A percentile compares a stretch with the other conserved stretches of the same genome.
Evolutionary conservation across 2,113 vertebrate species (phyloP).

Genomic region (Psilopogon haemacephalus): DNA sequence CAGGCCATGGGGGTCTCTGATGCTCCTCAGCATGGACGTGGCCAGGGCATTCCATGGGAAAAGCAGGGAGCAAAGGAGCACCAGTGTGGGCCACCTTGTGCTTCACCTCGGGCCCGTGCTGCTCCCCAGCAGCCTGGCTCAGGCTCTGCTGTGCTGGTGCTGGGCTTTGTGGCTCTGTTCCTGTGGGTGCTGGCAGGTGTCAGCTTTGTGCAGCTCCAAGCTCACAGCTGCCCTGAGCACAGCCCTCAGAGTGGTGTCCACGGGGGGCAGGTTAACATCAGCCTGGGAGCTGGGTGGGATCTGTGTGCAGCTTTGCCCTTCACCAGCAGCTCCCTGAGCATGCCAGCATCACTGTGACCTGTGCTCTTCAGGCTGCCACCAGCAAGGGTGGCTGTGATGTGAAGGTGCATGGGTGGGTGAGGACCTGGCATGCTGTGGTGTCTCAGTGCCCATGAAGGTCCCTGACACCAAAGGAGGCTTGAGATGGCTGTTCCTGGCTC

Average conservation of each 20-base stretch:
- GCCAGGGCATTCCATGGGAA: background rate
- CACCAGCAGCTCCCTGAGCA: background rate
- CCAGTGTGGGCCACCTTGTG: background rate
- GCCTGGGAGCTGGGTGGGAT: background rate
- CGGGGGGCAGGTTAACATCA: background rate
- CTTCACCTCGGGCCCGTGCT: background rate
- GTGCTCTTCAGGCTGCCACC: background rate
- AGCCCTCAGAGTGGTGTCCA: background rate
- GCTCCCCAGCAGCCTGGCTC: background rate
- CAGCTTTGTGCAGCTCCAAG: background rate
- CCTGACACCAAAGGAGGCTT: background rate
- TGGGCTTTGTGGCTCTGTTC: background rate
- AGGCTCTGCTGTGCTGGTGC: background rate
- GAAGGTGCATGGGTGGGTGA: background rate
- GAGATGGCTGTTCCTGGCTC: background rate
- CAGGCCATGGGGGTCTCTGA: background rate
- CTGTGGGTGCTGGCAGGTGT: background rate
- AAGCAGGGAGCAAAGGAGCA: background rate
- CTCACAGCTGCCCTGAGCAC: background rate
- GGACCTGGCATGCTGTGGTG: background rate
- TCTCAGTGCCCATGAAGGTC: background rate
- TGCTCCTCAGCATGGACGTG: background rate
- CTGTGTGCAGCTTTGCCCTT: background rate
- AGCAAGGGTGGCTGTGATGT: background rate
- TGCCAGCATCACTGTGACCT: background rate